Conservation (phyloP, 2,113 vertebrate genomes). For the Verasper variegatus region DNA sequence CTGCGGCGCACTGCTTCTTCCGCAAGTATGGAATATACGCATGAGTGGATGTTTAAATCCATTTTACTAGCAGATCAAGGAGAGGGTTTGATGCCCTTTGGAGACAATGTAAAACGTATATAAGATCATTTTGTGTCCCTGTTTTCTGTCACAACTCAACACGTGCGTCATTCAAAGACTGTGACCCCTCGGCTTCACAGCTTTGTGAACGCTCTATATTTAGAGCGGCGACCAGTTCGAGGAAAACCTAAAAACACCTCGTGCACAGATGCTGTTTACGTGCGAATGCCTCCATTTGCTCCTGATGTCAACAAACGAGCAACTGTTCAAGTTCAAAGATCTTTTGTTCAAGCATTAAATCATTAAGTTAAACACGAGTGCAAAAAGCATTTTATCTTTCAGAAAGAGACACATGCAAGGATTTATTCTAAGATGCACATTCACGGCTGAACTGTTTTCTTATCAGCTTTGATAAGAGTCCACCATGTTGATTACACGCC, state of each 20-base stretch:
- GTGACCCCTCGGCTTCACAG: constrained; percentile 27
- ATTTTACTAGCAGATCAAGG: too few relatives aligned
- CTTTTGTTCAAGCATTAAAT: not conserved
- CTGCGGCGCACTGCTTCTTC: constrained; percentile 94
- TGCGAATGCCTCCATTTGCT: constrained; percentile 14
- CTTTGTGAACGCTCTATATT: constrained; percentile 49
- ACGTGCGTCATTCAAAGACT: constrained; percentile 18
- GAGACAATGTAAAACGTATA: too few relatives aligned
- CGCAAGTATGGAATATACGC: constrained; percentile 82
- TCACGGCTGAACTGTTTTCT: not conserved
- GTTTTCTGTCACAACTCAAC: not conserved
- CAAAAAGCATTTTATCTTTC: not conserved
- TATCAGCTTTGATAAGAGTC: not conserved
- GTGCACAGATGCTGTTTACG: constrained; percentile 35
- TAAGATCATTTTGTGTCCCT: too few relatives aligned
- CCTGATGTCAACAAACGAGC: constrained; percentile 27
- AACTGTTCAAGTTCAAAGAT: constrained; percentile 26
- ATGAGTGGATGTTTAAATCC: not conserved
- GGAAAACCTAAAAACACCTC: constrained; percentile 54
- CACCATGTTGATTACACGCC: not conserved
- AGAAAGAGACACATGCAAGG: too few relatives aligned
- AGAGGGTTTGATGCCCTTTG: too few relatives aligned
- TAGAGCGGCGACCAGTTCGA: constrained; percentile 53
- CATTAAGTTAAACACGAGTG: not conserved
- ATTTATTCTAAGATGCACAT: not conserved